These are phyloP conservation scores for Scrobipalpa atriplicella DNA, from an alignment of 2,888 invertebrate species.

Conservation along the genomic window DNA sequence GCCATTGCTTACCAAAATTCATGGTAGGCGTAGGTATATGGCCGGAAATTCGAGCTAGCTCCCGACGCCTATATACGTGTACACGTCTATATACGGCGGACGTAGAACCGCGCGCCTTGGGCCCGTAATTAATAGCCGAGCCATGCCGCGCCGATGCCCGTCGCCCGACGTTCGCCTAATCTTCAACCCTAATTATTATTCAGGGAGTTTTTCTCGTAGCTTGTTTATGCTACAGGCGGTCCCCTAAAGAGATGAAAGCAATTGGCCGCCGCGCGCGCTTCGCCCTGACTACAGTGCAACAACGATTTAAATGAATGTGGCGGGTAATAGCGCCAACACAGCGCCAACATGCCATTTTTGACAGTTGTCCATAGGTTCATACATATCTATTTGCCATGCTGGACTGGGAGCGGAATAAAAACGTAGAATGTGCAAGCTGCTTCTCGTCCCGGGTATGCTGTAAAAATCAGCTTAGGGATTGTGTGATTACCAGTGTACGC, in stretches of 20 bases:
- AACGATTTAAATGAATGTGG: too few species aligned
- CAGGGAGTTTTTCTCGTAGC: conserved; percentile 57
- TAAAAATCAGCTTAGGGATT: too few species aligned
- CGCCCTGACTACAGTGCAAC: conserved; percentile 35
- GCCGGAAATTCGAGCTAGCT: conserved; percentile 71
- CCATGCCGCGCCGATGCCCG: conserved; percentile 39
- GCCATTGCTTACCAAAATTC: conserved; percentile 44
- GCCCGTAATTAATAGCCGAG: conserved; percentile 70
- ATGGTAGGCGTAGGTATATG: conserved; percentile 60
- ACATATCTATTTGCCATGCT: too few species aligned
- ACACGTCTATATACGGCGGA: conserved; percentile 35
- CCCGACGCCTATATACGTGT: conserved; percentile 48
- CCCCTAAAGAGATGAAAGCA: conserved; percentile 52
- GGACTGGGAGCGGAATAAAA: too few species aligned
- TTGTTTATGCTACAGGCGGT: conserved; percentile 49
- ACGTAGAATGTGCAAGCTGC: too few species aligned
- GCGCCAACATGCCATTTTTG: too few species aligned
- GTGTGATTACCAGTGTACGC: too few species aligned
- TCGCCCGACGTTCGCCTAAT: conserved; percentile 37
- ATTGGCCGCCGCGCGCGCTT: conserved; percentile 40
- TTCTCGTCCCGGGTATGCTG: too few species aligned
- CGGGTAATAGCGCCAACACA: too few species aligned
- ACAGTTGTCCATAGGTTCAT: too few species aligned
- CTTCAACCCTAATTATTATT: conserved; percentile 53
- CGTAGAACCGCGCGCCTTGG: conserved; percentile 47